Base-by-base conservation (phyloP, 2,888 invertebrate species). In the Cheilosia impressa region DNA sequence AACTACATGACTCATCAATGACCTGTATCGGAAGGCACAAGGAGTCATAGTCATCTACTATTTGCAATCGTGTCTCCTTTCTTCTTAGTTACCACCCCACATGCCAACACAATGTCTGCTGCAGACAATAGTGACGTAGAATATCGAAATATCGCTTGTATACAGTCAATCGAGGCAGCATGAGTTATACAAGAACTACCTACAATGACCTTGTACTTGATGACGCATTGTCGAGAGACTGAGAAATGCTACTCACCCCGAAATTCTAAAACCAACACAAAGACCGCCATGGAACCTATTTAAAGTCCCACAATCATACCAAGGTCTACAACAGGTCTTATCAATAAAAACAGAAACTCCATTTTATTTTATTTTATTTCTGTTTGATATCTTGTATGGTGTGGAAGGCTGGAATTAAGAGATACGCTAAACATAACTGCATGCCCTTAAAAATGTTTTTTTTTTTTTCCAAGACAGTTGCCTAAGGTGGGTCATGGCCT, bases 121-220 rank as follows among this genome's bases (percentile, higher is more conserved):
- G 19, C 19, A 53, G 27, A 47, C 47, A 47, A 9, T 19, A 47
- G 47, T 47, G 47, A 47, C 47, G 47, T 47, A 17, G 6, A 19
- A 17, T 19, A 7, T 52, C 24, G 13, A 52, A 52, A 22, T 10
- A 19, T n/a, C 31, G 13, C 1, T 65, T 57, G 53, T 55, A 45
- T 31, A 47, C 17, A 24, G 24, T 58, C 24, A 4, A 2, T 4
- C 22, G 19, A 55, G 45, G 27, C 63, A 31, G 22, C 41, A 19
- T 6, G 7, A 41, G 10, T 34, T 55, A 38, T 24, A 63, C 45
- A 63, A 45, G 53, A 53, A 53, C 34, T 45, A 47, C 9, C n/a
- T 27, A 34, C 19, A 75, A 50, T 75, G 65, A 65, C 75, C 65
- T 75, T 75, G 75, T 17, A 47, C 31, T 75, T 58, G 65, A 50